Base-by-base conservation (phyloP, 2,113 vertebrate species). In the Lethenteron reissneri region DNA sequence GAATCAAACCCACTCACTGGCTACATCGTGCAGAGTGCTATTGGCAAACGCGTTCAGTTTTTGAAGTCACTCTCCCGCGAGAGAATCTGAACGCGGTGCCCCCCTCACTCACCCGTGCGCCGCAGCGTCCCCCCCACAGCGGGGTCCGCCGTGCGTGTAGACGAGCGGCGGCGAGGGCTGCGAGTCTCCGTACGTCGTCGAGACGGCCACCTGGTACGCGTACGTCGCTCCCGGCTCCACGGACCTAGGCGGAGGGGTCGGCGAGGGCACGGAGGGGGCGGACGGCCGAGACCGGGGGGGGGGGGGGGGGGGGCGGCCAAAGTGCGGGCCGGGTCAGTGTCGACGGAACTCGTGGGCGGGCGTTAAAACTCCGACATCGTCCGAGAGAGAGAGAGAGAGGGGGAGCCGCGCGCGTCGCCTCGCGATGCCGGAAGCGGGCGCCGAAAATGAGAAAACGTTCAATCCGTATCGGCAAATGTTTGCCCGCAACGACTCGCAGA, bases 81-180 rank as follows among this genome's bases (percentile, higher is more conserved):
- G 25, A 25, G 25, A 25, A 25, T 25, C 25, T 2, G 25, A 25
- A 25, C 25, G 3, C 25, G 25, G 3, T 25, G 17, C 25, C 25
- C 2, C n/a, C 25, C 17, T 25, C 57, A 81, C 88, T 81, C 77
- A 97, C 94, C 10, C 76, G 62, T 85, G 81, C 72, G 87, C 79
- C 75, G 79, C 78, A 56, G 88, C 86, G 58, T 97, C 88, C 15
- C 94, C n/a, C 90, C 17, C 17, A 15, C 94, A 97, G 79, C 84
- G 92, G 59, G 84, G 74, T 8, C 84, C 72, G 70, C 87, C 88
- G 0, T 88, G 87, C 56, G 80, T 75, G 6, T 92, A 88, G 75
- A 82, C 1, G 1, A 97, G 80, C 0, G 83, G 76, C 13, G 87
- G 86, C 0, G 91, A 97, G 2, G 80, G 76, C 75, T 86, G 83